These are phyloP conservation scores for Trichomalopsis sarcophagae DNA, from an alignment of 1,140 invertebrate species.

Conservation along the genomic window DNA sequence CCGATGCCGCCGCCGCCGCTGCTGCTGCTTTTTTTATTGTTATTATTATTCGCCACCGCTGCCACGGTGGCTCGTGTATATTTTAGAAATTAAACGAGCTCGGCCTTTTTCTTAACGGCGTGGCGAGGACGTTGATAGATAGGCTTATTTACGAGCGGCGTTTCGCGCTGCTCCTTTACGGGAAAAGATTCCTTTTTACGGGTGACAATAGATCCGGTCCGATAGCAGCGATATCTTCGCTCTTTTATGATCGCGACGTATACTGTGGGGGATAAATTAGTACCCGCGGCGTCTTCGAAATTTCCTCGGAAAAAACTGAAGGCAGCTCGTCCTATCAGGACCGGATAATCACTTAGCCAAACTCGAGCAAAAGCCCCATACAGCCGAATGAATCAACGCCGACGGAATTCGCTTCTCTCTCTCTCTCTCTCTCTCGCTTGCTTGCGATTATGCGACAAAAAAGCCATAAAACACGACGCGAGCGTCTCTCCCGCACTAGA, in stretches of 20 bases:
- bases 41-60: constrained; percentile 33
- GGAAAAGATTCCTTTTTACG: constrained; percentile 35
- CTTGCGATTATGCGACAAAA: constrained; percentile 43
- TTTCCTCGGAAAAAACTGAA: neutral
- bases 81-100: constrained; percentile 43
- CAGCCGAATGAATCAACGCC: neutral
- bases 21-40: neutral
- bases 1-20: no score
- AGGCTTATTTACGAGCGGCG: constrained; percentile 41
- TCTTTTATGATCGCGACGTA: constrained; percentile 24
- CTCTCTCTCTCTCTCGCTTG: neutral
- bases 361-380: neutral
- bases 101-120: constrained; percentile 33
- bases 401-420: neutral
- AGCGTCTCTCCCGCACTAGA: neutral
- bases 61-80: constrained; percentile 13
- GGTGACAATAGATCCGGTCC: constrained; percentile 16
- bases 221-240: constrained; percentile 25
- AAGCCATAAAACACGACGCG: constrained; percentile 49
- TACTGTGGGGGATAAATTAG: no score
- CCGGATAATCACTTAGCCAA: neutral
- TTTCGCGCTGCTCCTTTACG: constrained; percentile 34
- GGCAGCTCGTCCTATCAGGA: neutral
- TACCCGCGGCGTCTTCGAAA: neutral
- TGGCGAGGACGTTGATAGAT: constrained; percentile 37